Evolutionary conservation across 2,888 invertebrate species (phyloP), one percentile per base, ranked within the genome.

Genomic region (Caenorhabditis wallacei): DNA sequence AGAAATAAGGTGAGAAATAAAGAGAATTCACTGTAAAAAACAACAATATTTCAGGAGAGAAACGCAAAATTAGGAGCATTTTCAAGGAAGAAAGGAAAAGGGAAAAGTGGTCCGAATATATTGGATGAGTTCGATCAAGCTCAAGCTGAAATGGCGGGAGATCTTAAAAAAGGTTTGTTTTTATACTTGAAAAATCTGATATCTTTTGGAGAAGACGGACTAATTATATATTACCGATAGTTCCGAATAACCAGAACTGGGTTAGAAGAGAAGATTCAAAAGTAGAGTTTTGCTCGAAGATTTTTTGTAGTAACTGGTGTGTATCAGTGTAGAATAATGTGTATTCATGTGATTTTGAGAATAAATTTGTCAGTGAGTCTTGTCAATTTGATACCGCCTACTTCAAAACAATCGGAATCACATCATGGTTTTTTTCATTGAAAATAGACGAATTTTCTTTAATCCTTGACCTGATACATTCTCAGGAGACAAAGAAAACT

Each of bases 1-100:
- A 94, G 97, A 85, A 97, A 97, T 92, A 95, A 95, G 92, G 88
- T 85, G 8, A 16, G 30, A 16, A 18, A 24, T 11, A 8, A 20
- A 16, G 8, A 20, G 1, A 3, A 35, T n/a, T n/a, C 26, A 16
- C 18, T 22, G 13, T 10, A 37, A 24, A 8, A 0, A 43, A 43
- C 7, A 43, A 13, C 13, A 43, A 16, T 7, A 1, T 48, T 72
- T 68, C 63, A 88, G 87, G 96, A 96, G 88, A 94, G 96, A 56
- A 88, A 90, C 54, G 90, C 86, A 10, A 79, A 83, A 13, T 69
- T 88, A 11, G 86, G 88, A 13, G 88, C 88, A 3, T 87, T 90
- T 51, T 85, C 85, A 11, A 61, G 88, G 35, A 89, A 89, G 81
- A 88, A 87, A 72, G 86, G 88, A 53, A 88, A 89, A 61, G 89